phyloP scores from a whole-genome alignment of 2,888 invertebrate species.

The Calameuta pallipes region DNA sequence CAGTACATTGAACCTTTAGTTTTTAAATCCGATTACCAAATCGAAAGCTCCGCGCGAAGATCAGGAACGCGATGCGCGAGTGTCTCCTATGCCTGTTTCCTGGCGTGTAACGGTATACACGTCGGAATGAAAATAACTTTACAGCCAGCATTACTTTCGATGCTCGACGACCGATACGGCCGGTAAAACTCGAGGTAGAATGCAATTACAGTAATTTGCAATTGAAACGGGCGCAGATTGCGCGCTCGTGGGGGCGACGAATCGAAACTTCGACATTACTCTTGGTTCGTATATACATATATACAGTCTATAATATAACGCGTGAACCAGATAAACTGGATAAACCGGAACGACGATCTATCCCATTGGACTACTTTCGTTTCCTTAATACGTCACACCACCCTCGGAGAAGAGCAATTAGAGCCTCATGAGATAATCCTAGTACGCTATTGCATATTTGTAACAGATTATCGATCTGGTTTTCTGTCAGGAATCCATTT shows the following conservation, averaged over 20 bases:
- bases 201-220: not conserved
- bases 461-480: not conserved
- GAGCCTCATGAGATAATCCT: slow-evolving; percentile 25
- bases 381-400: slow-evolving; percentile 53
- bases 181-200: not conserved
- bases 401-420: slow-evolving; percentile 41
- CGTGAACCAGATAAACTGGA: slow-evolving; percentile 37
- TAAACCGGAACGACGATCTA: slow-evolving; percentile 31
- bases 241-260: not conserved
- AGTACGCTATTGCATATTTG: not conserved
- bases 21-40: slow-evolving; percentile 9
- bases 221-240: not conserved
- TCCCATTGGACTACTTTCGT: slow-evolving; percentile 40
- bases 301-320: not conserved
- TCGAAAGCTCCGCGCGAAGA: slow-evolving; percentile 27
- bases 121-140: not conserved
- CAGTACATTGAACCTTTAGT: not conserved
- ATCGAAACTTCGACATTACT: not conserved
- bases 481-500: not conserved
- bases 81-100: not conserved
- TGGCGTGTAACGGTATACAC: not conserved
- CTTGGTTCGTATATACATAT: not conserved
- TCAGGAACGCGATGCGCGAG: not conserved
- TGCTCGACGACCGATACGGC: not conserved
- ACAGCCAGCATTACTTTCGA: not conserved